Conservation (phyloP, 2,113 vertebrate species). For the Charina bottae region DNA sequence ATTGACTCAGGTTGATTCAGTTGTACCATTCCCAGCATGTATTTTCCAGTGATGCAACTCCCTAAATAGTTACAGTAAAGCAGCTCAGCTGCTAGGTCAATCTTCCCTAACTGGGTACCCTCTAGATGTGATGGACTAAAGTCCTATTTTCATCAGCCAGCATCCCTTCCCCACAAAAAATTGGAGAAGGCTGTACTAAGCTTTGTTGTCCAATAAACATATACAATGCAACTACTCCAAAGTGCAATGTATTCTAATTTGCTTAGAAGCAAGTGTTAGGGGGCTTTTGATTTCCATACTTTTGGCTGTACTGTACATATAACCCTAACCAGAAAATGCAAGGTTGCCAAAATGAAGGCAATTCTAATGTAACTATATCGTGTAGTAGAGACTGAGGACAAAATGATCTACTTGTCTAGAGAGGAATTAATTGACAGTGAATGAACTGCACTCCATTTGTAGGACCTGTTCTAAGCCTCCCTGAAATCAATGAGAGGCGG, state of each 20-base stretch:
- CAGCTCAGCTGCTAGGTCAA: neutral
- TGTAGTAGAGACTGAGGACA: slow-evolving; percentile 29
- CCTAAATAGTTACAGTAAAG: neutral
- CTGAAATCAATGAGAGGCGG: slow-evolving; percentile 22
- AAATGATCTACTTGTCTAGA: slow-evolving; percentile 36
- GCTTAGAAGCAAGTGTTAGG: neutral
- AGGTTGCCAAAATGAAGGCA: slow-evolving; percentile 38
- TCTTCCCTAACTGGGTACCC: neutral
- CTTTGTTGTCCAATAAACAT: neutral
- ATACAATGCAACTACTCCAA: neutral
- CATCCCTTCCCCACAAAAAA: neutral
- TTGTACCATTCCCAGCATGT: neutral
- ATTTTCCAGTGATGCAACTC: neutral
- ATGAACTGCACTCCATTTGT: slow-evolving; percentile 23
- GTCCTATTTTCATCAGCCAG: neutral
- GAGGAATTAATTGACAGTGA: slow-evolving; percentile 53
- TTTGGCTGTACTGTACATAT: neutral
- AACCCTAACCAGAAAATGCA: neutral
- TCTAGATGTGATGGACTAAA: neutral
- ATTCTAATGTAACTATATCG: neutral
- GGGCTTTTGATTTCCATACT: neutral
- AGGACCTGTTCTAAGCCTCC: slow-evolving; percentile 1
- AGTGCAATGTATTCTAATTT: neutral
- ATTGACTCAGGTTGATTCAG: neutral
- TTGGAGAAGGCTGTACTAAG: neutral